phyloP scores from a whole-genome alignment of 1,140 invertebrate species.

The Sitodiplosis mosellana region DNA sequence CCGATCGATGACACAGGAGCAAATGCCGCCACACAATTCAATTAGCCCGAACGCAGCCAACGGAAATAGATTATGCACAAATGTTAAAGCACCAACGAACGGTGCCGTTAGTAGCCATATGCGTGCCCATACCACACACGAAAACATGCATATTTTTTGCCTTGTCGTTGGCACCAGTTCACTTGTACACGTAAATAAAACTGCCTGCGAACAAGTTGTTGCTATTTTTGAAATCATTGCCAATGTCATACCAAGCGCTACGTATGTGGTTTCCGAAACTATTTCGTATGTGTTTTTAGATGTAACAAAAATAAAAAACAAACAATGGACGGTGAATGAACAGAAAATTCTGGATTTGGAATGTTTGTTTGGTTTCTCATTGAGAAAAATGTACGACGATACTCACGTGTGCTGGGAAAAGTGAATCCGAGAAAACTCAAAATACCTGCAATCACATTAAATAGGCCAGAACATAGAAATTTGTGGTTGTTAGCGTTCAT shows the following conservation, averaged over 20 bases:
- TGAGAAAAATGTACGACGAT: conserved; percentile 1
- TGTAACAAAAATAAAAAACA: background rate
- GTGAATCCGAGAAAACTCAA: conserved; percentile 21
- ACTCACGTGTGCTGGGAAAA: conserved; percentile 10
- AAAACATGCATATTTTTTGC: background rate
- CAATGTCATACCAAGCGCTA: background rate
- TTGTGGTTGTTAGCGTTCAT: conserved; percentile 19
- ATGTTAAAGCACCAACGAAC: background rate
- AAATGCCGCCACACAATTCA: background rate
- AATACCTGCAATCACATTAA: conserved; percentile 24
- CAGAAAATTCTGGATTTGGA: background rate
- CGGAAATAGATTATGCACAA: background rate
- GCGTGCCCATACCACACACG: background rate
- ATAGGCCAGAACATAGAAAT: conserved; percentile 20
- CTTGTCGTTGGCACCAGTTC: conserved; percentile 1
- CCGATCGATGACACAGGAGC: no score
- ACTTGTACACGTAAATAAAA: conserved; percentile 2
- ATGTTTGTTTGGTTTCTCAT: background rate
- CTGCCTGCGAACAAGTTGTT: background rate
- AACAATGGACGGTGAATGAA: background rate
- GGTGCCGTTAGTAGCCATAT: conserved; percentile 1
- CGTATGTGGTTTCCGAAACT: background rate
- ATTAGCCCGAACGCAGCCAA: background rate
- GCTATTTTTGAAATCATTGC: conserved; percentile 2
- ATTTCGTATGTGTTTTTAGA: background rate